Evolutionary conservation across 1,140 invertebrate species (phyloP).

Genomic region (Trichomalopsis sarcophagae): DNA sequence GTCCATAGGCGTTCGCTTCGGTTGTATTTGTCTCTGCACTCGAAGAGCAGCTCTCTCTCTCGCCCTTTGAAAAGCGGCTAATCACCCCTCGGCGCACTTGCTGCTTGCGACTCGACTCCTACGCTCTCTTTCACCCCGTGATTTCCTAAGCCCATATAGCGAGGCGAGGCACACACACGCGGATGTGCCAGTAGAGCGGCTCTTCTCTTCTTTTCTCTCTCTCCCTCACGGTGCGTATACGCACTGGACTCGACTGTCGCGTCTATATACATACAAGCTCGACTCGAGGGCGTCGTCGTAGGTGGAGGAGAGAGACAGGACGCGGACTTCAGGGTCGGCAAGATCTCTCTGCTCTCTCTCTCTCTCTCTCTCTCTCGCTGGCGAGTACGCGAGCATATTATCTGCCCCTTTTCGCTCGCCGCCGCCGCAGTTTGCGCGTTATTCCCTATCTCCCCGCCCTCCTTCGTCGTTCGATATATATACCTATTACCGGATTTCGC

Average conservation of each 20-base stretch:
- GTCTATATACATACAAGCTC: not conserved
- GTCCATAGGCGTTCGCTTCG: not conserved
- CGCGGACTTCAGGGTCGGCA: conserved; percentile 50
- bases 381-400: not conserved
- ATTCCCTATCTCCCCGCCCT: conserved; percentile 1
- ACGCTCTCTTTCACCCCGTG: conserved; percentile 42
- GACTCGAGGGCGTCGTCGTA: not conserved
- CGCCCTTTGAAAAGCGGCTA: conserved; percentile 56
- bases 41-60: not conserved
- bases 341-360: not conserved
- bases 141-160: not conserved
- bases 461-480: not conserved
- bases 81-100: conserved; percentile 54
- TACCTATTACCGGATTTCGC: conserved; percentile 45
- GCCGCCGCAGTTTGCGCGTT: not conserved
- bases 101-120: not conserved
- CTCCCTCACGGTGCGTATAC: not conserved
- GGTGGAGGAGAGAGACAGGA: conserved; percentile 18
- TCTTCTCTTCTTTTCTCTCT: not conserved
- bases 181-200: no score
- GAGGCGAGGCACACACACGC: not conserved
- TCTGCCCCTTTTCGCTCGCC: not conserved
- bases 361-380: not conserved
- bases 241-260: not conserved
- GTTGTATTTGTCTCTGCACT: not conserved